A percentile compares a stretch with the other conserved stretches of the same genome.
Evolutionary conservation across 2,797 vertebrate genomes (phyloP).

Genomic region (Iguana delicatissima): DNA sequence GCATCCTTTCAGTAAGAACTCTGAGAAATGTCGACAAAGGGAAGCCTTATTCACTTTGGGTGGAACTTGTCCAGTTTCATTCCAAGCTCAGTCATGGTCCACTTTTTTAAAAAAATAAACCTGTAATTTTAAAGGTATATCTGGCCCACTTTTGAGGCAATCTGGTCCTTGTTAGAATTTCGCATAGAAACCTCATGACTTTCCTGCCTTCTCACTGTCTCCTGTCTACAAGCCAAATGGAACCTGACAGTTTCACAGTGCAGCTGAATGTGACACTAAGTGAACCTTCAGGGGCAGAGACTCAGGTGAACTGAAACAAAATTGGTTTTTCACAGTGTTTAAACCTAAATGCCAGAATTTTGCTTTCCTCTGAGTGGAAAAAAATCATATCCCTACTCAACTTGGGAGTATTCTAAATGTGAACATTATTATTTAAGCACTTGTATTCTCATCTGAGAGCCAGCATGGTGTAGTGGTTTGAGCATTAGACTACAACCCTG

Average conservation of each 20-base stretch:
- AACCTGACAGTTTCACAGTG: constrained; percentile 13
- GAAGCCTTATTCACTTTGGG: background rate
- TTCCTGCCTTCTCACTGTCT: background rate
- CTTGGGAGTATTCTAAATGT: background rate
- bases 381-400: background rate
- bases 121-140: background rate
- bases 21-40: background rate
- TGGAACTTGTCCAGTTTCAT: background rate
- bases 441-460: background rate
- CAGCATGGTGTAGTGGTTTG: too few species aligned
- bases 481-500: too few species aligned
- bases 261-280: constrained; percentile 27
- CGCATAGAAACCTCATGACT: background rate
- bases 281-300: constrained; percentile 14
- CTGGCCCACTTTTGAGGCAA: background rate
- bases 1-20: background rate
- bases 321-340: background rate
- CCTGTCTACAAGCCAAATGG: constrained; percentile 9
- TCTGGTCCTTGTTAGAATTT: constrained; percentile 7
- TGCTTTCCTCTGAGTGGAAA: background rate
- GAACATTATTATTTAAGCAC: background rate
- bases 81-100: background rate
- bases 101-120: background rate
- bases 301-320: constrained; percentile 24
- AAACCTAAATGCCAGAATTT: background rate